These are phyloP conservation scores for Chrysemys picta DNA, from an alignment of 2,113 vertebrate genomes.

Conservation along the genomic window DNA sequence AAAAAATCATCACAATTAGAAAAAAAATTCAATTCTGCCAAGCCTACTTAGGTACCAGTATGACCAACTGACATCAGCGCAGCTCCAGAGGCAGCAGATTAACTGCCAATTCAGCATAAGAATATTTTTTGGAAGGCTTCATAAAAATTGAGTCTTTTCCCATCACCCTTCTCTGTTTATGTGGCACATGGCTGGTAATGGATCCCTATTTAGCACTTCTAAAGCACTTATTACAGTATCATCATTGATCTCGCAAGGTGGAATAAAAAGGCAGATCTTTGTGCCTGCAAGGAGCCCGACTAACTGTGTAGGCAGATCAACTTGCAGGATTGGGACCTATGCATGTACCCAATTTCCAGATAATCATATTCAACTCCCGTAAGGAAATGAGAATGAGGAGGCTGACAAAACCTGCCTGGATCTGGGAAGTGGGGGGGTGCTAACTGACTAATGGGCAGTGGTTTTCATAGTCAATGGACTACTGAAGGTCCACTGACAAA, in stretches of 20 bases:
- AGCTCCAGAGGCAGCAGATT: background rate
- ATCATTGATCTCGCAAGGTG: fast-evolving
- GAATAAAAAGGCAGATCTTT: fast-evolving
- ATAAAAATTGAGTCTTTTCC: fast-evolving
- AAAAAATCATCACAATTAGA: background rate
- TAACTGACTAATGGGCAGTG: background rate
- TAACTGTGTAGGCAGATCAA: background rate
- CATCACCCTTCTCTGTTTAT: fast-evolving
- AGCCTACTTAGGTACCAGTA: fast-evolving
- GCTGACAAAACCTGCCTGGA: background rate
- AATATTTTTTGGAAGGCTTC: background rate
- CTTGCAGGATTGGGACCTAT: fast-evolving
- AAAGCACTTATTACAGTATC: background rate
- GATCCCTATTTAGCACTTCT: background rate
- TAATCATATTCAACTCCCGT: background rate
- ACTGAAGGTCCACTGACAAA: background rate
- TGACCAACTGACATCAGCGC: fast-evolving
- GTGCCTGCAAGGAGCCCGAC: background rate
- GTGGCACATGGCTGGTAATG: no score
- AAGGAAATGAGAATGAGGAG: background rate
- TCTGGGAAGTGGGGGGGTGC: background rate
- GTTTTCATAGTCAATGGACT: background rate
- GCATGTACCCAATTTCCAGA: fast-evolving
- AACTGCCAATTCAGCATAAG: background rate
- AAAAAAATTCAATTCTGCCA: background rate